These are phyloP conservation scores for Brachionus sp. DNA, from an alignment of 1,140 invertebrate species.

Conservation along the genomic window DNA sequence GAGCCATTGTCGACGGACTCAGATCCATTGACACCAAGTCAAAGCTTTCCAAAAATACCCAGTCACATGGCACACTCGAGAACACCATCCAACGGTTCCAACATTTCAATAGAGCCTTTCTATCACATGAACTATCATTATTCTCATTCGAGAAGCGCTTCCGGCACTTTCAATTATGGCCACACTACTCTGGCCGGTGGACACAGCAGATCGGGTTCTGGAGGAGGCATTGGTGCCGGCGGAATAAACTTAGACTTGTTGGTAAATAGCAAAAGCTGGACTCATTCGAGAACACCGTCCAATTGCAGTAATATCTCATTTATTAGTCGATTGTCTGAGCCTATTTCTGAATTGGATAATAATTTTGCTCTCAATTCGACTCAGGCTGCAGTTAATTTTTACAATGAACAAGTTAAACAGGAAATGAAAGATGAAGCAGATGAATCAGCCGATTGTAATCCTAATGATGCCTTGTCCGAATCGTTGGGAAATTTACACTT, in stretches of 20 bases:
- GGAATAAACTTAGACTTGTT: neutral
- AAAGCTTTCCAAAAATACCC: neutral
- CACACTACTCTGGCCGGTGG: neutral
- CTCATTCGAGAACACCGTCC: slow-evolving; percentile 45
- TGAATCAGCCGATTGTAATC: neutral
- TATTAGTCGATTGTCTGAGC: slow-evolving; percentile 37
- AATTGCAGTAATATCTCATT: slow-evolving; percentile 38
- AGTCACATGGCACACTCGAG: slow-evolving; percentile 42
- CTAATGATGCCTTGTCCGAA: neutral
- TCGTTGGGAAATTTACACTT: slow-evolving; percentile 39
- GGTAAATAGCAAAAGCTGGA: slow-evolving; percentile 5
- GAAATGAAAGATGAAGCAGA: slow-evolving; percentile 33
- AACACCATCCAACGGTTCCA: slow-evolving; percentile 19
- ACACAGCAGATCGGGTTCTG: neutral
- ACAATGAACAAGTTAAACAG: slow-evolving; percentile 30
- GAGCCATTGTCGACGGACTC: neutral
- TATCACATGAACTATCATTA: slow-evolving; percentile 33
- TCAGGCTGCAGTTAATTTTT: slow-evolving; percentile 17
- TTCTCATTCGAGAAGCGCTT: slow-evolving; percentile 28
- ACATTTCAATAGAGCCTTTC: slow-evolving; percentile 23
- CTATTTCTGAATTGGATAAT: slow-evolving; percentile 13
- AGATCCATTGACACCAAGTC: neutral
- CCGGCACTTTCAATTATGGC: slow-evolving; percentile 34
- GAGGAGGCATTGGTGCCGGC: neutral
- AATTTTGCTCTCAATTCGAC: neutral